phyloP scores from a whole-genome alignment of 1,140 invertebrate species.

The Aphaenogaster rudis region DNA sequence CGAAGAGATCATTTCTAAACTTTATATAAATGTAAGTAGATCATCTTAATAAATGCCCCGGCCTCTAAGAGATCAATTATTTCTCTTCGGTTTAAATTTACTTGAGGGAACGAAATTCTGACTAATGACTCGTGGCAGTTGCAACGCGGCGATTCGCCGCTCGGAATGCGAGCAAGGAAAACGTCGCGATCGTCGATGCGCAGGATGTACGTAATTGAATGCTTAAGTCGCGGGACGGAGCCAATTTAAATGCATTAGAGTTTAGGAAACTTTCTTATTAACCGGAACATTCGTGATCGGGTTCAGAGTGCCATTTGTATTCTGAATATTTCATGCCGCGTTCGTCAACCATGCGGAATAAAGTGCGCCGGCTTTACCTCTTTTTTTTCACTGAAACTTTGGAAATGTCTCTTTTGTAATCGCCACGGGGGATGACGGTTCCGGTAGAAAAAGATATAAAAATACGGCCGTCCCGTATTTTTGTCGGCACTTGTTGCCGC shows the following conservation, averaged over 20 bases:
- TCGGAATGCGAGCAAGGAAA: constrained; percentile 4
- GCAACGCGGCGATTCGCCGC: constrained; percentile 23
- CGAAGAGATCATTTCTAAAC: background rate
- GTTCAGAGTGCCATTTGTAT: constrained; percentile 68
- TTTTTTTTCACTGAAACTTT: constrained; percentile 5
- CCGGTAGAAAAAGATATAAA: constrained; percentile 19
- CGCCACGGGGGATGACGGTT: background rate
- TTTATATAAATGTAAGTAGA: background rate
- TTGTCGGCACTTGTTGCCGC: constrained; percentile 52
- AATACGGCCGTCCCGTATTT: constrained; percentile 34
- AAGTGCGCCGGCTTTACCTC: background rate
- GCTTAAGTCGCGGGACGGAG: constrained; percentile 33
- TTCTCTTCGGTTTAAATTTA: background rate
- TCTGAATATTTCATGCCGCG: constrained; percentile 74
- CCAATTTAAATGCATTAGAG: constrained; percentile 76
- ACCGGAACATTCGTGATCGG: constrained; percentile 65
- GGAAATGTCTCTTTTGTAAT: constrained; percentile 41
- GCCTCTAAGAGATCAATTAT: background rate
- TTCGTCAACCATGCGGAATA: constrained; percentile 17
- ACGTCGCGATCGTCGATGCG: constrained; percentile 20
- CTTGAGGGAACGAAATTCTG: constrained; percentile 12
- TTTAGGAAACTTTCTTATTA: constrained; percentile 76
- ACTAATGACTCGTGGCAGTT: constrained; percentile 24
- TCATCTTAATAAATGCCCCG: background rate
- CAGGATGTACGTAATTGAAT: constrained; percentile 69